Evolutionary conservation across 2,797 vertebrate genomes (phyloP).

Genomic region (Gymnothorax reevesii): DNA sequence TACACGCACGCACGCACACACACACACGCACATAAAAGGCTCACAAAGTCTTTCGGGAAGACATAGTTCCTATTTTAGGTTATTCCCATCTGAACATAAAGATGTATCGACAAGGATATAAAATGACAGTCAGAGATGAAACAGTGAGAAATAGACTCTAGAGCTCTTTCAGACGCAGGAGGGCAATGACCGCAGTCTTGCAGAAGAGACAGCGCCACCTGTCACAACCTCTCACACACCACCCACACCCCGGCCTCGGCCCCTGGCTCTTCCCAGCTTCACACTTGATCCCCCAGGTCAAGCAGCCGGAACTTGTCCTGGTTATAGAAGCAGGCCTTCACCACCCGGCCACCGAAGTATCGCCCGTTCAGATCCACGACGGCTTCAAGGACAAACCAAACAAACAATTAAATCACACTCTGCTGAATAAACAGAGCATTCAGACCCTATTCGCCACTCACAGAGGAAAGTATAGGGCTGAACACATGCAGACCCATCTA

Average conservation of each 20-base stretch:
- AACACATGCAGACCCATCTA: no score
- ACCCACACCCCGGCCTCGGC: neutral
- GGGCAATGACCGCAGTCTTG: no score
- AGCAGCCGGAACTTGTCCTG: constrained; percentile 94
- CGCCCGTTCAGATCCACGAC: constrained; percentile 97
- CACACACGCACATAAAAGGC: no score
- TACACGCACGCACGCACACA: neutral
- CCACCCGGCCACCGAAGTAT: constrained; percentile 94
- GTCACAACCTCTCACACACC: neutral
- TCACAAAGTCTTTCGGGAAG: neutral
- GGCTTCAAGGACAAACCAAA: constrained; percentile 70
- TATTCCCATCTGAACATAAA: neutral
- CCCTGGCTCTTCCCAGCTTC: constrained; percentile 38
- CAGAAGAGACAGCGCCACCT: neutral
- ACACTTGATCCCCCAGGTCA: constrained; percentile 87
- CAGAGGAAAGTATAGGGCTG: no score
- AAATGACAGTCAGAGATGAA: neutral
- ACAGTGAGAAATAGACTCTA: neutral
- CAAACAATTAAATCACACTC: neutral
- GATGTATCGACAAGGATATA: neutral
- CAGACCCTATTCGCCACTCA: neutral
- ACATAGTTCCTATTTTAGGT: neutral
- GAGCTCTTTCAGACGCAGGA: neutral
- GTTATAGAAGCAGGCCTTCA: constrained; percentile 98
- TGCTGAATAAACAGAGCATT: neutral